Base-by-base conservation (phyloP, 2,888 invertebrate genomes). In the Chrysotoxum bicinctum region DNA sequence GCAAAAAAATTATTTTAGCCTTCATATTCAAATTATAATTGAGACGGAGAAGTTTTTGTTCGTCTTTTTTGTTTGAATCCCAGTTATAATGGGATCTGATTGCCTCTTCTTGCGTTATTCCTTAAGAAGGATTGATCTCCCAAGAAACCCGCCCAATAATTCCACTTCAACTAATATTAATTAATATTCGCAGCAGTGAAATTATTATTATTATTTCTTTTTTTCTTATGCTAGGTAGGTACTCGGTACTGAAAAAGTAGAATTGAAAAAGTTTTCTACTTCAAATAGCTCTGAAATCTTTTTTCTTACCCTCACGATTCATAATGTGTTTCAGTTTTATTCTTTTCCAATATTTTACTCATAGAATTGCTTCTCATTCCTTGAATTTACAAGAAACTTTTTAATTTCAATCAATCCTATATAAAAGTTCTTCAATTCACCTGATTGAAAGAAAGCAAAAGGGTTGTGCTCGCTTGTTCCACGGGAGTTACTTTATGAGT, bases 381-480 rank as follows among this genome's bases (percentile, higher is more conserved):
- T 16, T 1, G 32, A 19, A 35, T 37, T 37, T 14, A 40, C 54
- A 74, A 50, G 54, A n/a, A 84, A 75, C 79, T 84, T 84, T 79
- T 84, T 80, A 84, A 84, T 84, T 84, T 84, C 79, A 84, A 84
- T 84, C 84, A 84, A 79, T 68, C 75, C 72, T 73, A 82, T 77
- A 82, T 73, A 81, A 66, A 73, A 82, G 82, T 84, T 84, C 72
- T 72, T 37, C 79, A 66, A 79, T 84, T 80, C 79, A 84, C 75
- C 79, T 79, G 60, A 84, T 84, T 66, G 84, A 79, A 79, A 70
- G 50, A 50, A 70, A 69, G 68, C 62, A 69, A 73, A 64, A 74
- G 50, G 68, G 79, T 66, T 66, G 35, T 66, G 35, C 50, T 32
- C 23, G 19, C 14, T 64, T 64, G 14, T 64, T 64, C 12, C 45